Base-by-base conservation (phyloP, 2,888 invertebrate genomes). In the Thymelicus lineola region DNA sequence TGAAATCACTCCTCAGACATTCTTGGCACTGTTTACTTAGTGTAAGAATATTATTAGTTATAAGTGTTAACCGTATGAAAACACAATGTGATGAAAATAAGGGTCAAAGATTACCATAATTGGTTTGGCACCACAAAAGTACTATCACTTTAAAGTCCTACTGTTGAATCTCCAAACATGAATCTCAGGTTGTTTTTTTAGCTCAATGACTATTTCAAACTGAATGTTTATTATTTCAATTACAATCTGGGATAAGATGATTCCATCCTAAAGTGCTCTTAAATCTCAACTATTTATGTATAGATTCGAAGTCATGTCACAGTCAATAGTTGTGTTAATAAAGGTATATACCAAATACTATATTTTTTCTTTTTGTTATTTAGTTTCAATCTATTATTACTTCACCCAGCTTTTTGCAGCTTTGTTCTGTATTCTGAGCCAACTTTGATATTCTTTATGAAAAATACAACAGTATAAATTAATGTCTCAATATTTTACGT, bases 191-290 rank as follows among this genome's bases (percentile, higher is more conserved):
- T 59, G 1, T 63, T 59, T 67, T 66, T 58, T 61, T 63, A 57
- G 36, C 48, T 50, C 80, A 83, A 50, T 50, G 15, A 17, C 15
- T 15, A 55, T 20, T 35, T 3, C 6, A 79, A 85, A 85, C 80
- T 84, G 82, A 80, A 81, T 81, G 79, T 82, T 84, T 84, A 78
- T 79, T 71, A 73, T 67, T 45, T 84, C 79, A 79, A 80, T 86
- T 82, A 82, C 86, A 86, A 88, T 87, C 87, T 87, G 86, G 84
- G 81, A 78, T 86, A 89, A 84, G 86, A 82, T 91, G 88, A 93
- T 90, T 92, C 93, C 93, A 92, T 93, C 93, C 93, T 89, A 80
- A 93, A 93, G 93, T 93, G 93, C 93, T 93, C 93, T 93, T 93
- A 91, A 87, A 86, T 86, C 88, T 87, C 85, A 89, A 86, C 85